Evolutionary conservation across 2,113 vertebrate species (phyloP).

Genomic region (Tragelaphus buxtoni): DNA sequence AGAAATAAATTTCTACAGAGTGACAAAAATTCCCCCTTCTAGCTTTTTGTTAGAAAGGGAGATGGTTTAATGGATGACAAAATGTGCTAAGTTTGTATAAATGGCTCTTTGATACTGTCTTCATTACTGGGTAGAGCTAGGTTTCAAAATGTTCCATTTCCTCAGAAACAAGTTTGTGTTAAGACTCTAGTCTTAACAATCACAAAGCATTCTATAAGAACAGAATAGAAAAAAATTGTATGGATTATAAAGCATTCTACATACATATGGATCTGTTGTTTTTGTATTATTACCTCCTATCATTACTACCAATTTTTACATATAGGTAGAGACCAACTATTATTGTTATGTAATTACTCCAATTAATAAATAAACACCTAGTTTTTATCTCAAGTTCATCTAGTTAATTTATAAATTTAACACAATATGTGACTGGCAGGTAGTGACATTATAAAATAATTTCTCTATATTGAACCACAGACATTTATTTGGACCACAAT

Average conservation of each 20-base stretch:
- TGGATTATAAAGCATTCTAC: background rate
- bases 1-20: background rate
- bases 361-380: background rate
- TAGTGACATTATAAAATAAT: background rate
- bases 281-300: background rate
- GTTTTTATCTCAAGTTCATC: background rate
- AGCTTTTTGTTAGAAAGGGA: background rate
- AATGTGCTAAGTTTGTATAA: background rate
- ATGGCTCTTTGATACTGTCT: background rate
- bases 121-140: background rate
- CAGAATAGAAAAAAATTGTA: background rate
- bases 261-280: background rate
- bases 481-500: background rate
- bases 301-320: background rate
- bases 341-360: background rate
- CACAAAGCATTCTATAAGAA: background rate
- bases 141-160: background rate
- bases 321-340: background rate
- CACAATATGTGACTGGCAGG: background rate
- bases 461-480: background rate
- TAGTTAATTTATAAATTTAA: background rate
- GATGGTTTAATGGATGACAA: background rate
- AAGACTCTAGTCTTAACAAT: background rate
- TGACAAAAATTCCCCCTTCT: background rate
- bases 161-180: background rate